phyloP scores from a whole-genome alignment of 2,888 invertebrate genomes.

The Xanthorhoe designata region DNA sequence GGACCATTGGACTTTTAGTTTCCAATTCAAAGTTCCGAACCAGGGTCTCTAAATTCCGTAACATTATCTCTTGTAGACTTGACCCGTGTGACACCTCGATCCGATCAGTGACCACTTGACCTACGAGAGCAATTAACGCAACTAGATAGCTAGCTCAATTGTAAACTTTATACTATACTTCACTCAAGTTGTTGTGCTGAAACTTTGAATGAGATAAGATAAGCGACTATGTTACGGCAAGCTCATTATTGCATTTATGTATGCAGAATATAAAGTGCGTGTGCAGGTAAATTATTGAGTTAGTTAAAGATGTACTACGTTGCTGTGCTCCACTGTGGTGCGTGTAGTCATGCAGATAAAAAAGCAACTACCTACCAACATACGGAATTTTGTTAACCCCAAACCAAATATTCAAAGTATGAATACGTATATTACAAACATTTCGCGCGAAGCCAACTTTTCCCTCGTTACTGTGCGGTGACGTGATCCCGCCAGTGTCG shows the following conservation, averaged over 20 bases:
- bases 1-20: not conserved
- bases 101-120: slow-evolving; percentile 33
- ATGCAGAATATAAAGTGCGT: not conserved
- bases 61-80: slow-evolving; percentile 25
- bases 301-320: not conserved
- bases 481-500: slow-evolving; percentile 69
- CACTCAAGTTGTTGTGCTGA: slow-evolving; percentile 22
- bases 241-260: not conserved
- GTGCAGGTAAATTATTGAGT: not conserved
- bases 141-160: slow-evolving; percentile 33
- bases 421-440: slow-evolving; percentile 49
- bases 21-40: not conserved
- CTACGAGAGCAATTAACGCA: slow-evolving; percentile 35
- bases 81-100: slow-evolving; percentile 33
- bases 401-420: slow-evolving; percentile 46
- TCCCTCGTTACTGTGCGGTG: slow-evolving; percentile 64
- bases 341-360: slow-evolving; percentile 12
- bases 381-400: slow-evolving; percentile 41
- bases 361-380: slow-evolving; percentile 23
- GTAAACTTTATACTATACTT: slow-evolving; percentile 28
- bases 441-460: slow-evolving; percentile 58
- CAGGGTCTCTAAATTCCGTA: slow-evolving; percentile 5
- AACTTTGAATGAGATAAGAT: slow-evolving; percentile 35
- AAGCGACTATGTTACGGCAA: slow-evolving; percentile 9
- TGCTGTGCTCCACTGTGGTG: not conserved